Percentiles rank a stretch among this genome's conserved stretches.
Conservation (phyloP, 2,797 vertebrate species). For the Mallotus villosus region DNA sequence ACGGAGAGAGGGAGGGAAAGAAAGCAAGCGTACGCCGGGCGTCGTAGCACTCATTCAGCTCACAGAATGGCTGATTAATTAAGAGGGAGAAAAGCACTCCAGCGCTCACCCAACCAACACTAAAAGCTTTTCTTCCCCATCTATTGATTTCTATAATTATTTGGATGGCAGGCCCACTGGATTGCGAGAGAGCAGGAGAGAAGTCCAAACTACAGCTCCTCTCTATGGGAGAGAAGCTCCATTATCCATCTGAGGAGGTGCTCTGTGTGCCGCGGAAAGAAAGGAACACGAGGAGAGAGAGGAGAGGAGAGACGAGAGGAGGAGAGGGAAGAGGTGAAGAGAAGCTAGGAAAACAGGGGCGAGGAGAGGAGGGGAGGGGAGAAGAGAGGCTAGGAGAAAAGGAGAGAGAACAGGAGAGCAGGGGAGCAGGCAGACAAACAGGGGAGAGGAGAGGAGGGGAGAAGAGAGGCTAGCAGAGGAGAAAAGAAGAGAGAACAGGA, state of each 20-base stretch:
- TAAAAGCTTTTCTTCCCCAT: slow-evolving; percentile 64
- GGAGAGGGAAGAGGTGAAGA: background rate
- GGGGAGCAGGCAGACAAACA: background rate
- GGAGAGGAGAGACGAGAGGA: background rate
- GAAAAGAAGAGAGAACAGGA: background rate
- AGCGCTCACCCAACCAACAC: slow-evolving; percentile 65
- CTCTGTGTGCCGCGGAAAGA: background rate
- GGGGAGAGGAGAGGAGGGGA: background rate
- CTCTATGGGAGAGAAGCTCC: slow-evolving; percentile 16
- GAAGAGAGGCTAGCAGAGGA: background rate
- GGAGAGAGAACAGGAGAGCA: background rate
- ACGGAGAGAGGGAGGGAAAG: background rate
- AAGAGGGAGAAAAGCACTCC: slow-evolving; percentile 63
- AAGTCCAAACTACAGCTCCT: background rate
- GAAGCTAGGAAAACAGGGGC: no score
- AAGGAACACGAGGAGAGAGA: slow-evolving; percentile 18
- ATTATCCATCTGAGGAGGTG: slow-evolving; percentile 20
- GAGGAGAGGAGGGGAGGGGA: background rate
- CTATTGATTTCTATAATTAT: slow-evolving; percentile 45
- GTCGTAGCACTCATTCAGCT: slow-evolving; percentile 52
- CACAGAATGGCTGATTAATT: slow-evolving; percentile 72
- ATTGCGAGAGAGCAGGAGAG: slow-evolving; percentile 24
- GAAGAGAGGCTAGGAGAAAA: background rate
- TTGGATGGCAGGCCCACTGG: slow-evolving; percentile 39
- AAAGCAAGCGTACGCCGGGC: background rate